Evolutionary conservation across 2,888 invertebrate species (phyloP).

Genomic region (Aradus depressus): DNA sequence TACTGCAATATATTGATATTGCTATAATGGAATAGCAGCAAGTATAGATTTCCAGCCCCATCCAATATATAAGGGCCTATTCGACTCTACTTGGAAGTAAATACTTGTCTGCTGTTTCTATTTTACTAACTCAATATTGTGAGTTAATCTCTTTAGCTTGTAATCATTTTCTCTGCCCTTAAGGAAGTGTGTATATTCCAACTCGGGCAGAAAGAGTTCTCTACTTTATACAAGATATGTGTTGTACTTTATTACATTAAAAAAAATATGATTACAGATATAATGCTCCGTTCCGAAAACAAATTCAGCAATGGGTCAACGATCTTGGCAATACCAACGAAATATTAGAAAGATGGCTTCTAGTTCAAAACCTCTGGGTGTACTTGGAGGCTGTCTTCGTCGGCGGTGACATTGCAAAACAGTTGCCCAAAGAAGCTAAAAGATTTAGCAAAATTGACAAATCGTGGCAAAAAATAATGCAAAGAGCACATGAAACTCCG

Average conservation of each 20-base stretch:
- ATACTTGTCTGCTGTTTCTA: too few species aligned
- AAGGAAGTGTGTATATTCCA: too few species aligned
- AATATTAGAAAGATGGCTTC: constrained; percentile 87
- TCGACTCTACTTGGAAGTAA: too few species aligned
- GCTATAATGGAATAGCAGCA: too few species aligned
- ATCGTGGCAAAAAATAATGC: constrained; percentile 97
- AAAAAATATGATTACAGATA: constrained; percentile 48
- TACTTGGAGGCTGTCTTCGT: constrained; percentile 96
- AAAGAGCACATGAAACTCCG: constrained; percentile 89
- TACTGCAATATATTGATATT: too few species aligned
- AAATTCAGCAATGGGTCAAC: constrained; percentile 90
- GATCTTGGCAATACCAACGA: constrained; percentile 93
- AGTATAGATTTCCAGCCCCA: too few species aligned
- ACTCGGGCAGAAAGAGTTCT: too few species aligned
- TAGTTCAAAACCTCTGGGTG: constrained; percentile 98
- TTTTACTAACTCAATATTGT: too few species aligned
- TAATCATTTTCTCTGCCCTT: too few species aligned
- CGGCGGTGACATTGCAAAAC: constrained; percentile 97
- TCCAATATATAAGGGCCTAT: too few species aligned
- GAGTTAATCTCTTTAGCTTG: too few species aligned
- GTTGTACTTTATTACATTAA: background rate
- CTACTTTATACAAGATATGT: too few species aligned
- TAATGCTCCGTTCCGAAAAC: constrained; percentile 91
- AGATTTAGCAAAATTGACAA: constrained; percentile 94
- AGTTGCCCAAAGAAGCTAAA: constrained; percentile 87